Base-by-base conservation (phyloP, 1,140 invertebrate genomes). In the Drosophila asahinai region DNA sequence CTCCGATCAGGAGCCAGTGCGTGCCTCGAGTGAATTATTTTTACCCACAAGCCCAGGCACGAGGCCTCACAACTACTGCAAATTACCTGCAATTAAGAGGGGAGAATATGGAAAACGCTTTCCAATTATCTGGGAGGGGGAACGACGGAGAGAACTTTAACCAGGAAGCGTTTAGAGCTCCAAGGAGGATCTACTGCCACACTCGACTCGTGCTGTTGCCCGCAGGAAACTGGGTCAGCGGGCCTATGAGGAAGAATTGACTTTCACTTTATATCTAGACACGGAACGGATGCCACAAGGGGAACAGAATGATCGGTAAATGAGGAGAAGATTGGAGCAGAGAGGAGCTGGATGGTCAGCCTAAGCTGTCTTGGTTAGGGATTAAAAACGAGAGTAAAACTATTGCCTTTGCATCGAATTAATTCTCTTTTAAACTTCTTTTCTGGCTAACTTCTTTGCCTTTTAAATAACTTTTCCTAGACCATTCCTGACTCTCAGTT, bases 171-270 rank as follows among this genome's bases (percentile, higher is more conserved):
- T 38, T 71, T 71, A 71, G 65, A 55, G 65, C 33, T 17, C 12
- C 27, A 30, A 71, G 40, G 67, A 71, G 67, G 49, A 77, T 59
- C 55, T 62, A 17, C 60, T 40, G 45, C 42, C 19, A 45, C 57
- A 19, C 57, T 30, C 5, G 27, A 45, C 40, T n/a, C 47, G 45
- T 30, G 33, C 11, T 25, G 40, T 19, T 43, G 48, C 33, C 33
- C 54, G 30, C 33, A 40, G 19, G 30, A 60, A 84, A 77, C 77
- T 83, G 72, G 81, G 81, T 77, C 81, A 83, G 52, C 66, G 72
- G 80, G 81, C 75, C 83, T 83, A 84, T 81, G 43, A 80, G 66
- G 72, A 63, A 52, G 66, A 83, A 76, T 71, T 55, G 65, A 83
- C 81, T 83, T 83, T 83, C 81, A 83, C 81, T 71, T 57, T 40